Percentiles rank a stretch among this genome's conserved stretches.
These are phyloP conservation scores for Eretmocerus hayati DNA, from an alignment of 2,888 invertebrate species.

Conservation along the genomic window DNA sequence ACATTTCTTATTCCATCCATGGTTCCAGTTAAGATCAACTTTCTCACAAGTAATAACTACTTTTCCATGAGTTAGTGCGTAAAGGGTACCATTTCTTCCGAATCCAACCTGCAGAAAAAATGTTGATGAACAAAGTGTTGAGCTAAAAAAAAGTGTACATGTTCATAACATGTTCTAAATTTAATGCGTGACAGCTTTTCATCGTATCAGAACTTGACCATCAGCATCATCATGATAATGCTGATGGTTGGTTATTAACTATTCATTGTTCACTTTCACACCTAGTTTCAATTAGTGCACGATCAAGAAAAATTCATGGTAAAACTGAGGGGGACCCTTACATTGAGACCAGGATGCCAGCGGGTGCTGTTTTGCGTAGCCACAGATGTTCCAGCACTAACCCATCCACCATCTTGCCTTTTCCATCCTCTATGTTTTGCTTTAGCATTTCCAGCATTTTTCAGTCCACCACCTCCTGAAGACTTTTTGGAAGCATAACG, in stretches of 20 bases:
- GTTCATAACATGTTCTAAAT: too few relatives aligned
- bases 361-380: conserved; percentile 62
- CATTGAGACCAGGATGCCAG: conserved; percentile 77
- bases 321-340: too few relatives aligned
- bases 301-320: too few relatives aligned
- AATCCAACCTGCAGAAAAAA: conserved; percentile 64
- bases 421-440: conserved; percentile 76
- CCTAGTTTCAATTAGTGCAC: too few relatives aligned
- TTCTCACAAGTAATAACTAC: conserved; percentile 79
- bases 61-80: conserved; percentile 70
- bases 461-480: conserved; percentile 56
- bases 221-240: too few relatives aligned
- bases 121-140: too few relatives aligned
- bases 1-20: conserved; percentile 63
- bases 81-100: conserved; percentile 70
- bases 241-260: too few relatives aligned
- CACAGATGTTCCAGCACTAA: conserved; percentile 61
- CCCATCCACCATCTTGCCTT: conserved; percentile 63
- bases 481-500: conserved; percentile 70
- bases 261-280: too few relatives aligned
- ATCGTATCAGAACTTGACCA: too few relatives aligned
- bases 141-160: too few relatives aligned
- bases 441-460: conserved; percentile 60
- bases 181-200: too few relatives aligned
- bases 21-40: conserved; percentile 70